Conservation (phyloP, 2,113 vertebrate genomes). For the Onychorhynchus coronatus region DNA sequence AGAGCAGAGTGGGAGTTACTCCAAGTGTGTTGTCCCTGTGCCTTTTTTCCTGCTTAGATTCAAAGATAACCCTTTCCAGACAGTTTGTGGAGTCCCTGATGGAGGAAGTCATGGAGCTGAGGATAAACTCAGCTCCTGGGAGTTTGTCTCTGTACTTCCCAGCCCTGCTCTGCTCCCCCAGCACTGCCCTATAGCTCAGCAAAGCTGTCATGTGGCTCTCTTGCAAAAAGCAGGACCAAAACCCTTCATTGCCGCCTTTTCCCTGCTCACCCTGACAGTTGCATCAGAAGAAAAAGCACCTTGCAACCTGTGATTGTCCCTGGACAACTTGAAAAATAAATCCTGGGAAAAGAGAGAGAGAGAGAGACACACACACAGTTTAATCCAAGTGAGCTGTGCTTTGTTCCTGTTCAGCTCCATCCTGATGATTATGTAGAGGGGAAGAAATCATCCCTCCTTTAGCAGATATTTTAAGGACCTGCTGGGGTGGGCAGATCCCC, state of each 20-base stretch:
- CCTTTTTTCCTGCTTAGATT: not conserved
- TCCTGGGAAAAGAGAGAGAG: accelerated
- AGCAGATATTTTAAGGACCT: not conserved
- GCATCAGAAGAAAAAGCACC: not conserved
- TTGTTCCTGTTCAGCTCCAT: not conserved
- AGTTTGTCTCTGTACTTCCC: not conserved
- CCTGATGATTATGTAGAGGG: not conserved
- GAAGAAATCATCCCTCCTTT: not conserved
- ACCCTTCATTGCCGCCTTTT: accelerated
- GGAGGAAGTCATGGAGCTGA: not conserved
- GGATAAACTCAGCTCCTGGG: not conserved
- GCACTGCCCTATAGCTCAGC: not conserved
- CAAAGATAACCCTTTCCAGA: not conserved
- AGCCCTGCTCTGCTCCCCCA: not conserved
- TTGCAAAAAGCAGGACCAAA: not conserved
- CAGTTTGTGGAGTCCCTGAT: not conserved
- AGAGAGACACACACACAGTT: not conserved
- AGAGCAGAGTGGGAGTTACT: not conserved
- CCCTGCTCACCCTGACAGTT: not conserved
- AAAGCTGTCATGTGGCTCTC: not conserved
- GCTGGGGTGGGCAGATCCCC: not conserved
- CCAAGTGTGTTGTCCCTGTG: not conserved
- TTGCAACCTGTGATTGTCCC: not conserved
- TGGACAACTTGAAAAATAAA: not conserved
- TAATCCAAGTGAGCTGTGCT: not conserved